phyloP scores from a whole-genome alignment of 2,113 vertebrate species.

The Neofelis nebulosa region DNA sequence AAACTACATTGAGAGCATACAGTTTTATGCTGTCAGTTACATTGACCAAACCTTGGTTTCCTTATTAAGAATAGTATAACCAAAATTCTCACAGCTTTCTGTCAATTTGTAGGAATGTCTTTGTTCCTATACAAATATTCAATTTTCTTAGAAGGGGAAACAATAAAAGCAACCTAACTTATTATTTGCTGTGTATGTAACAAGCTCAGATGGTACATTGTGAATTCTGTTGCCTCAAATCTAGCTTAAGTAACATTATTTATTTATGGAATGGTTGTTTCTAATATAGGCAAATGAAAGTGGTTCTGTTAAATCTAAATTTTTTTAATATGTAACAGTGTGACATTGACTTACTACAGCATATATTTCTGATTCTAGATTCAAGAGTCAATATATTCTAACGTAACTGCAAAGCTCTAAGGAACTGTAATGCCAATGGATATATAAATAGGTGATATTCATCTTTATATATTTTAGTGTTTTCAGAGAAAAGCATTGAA shows the following conservation, averaged over 20 bases:
- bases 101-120: background rate
- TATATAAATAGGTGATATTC: background rate
- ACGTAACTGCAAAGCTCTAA: background rate
- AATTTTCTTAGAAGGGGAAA: background rate
- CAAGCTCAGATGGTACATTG: accelerated
- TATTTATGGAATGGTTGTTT: background rate
- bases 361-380: conserved; percentile 36
- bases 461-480: background rate
- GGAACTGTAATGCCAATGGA: background rate
- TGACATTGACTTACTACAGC: background rate
- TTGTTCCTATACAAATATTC: background rate
- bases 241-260: background rate
- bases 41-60: background rate
- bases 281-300: background rate
- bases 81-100: background rate
- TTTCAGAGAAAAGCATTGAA: background rate
- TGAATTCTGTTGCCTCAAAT: conserved; percentile 32
- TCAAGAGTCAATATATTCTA: conserved; percentile 27
- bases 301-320: background rate
- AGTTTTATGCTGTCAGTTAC: background rate
- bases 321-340: background rate
- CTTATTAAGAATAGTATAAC: background rate
- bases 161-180: background rate
- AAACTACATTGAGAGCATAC: background rate
- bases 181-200: background rate